Conservation (phyloP, 1,140 invertebrate species). For the Diorhabda sublineata region DNA sequence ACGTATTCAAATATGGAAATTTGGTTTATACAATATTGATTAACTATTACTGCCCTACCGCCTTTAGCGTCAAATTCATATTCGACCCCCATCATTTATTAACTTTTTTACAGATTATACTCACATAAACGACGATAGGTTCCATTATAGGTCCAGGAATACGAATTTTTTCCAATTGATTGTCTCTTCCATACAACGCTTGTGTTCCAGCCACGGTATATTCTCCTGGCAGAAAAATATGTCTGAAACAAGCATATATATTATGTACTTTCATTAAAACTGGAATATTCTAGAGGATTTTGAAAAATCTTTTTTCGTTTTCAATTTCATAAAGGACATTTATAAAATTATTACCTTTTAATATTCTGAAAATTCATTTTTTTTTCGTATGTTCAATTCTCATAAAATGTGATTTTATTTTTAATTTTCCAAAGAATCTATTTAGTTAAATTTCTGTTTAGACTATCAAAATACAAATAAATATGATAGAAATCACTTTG, state of each 20-base stretch:
- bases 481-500: too few relatives aligned
- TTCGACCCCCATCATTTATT: background rate
- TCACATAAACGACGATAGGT: constrained; percentile 78
- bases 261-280: too few relatives aligned
- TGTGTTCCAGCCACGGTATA: constrained; percentile 78
- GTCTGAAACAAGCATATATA: constrained; percentile 45
- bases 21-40: background rate
- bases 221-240: constrained; percentile 75
- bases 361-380: too few relatives aligned
- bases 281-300: too few relatives aligned
- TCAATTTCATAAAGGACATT: too few relatives aligned
- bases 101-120: constrained; percentile 39
- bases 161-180: constrained; percentile 75
- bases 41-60: background rate
- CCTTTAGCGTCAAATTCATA: background rate
- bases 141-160: constrained; percentile 80
- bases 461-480: too few relatives aligned
- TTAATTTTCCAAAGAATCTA: too few relatives aligned
- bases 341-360: too few relatives aligned
- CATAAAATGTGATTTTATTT: too few relatives aligned
- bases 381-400: too few relatives aligned
- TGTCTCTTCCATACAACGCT: constrained; percentile 75
- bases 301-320: too few relatives aligned
- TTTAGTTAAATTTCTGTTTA: too few relatives aligned
- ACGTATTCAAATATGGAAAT: background rate